Conservation (phyloP, 92 coral and sea anemone species). For the Zoanthus gigantus region DNA sequence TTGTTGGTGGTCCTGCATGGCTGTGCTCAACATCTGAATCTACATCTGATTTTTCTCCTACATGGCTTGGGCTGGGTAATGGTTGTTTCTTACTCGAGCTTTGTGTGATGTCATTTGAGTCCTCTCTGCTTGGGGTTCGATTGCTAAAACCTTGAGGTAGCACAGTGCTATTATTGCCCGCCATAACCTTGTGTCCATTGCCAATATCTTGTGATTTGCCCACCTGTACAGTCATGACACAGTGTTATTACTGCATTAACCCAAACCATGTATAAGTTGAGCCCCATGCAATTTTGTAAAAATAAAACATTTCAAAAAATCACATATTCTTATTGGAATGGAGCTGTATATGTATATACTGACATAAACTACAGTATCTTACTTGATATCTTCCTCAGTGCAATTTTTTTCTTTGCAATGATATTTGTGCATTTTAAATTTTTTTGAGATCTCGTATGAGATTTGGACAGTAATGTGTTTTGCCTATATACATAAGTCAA, state of each 20-base stretch:
- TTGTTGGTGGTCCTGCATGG: conserved; percentile 54
- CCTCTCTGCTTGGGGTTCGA: conserved; percentile 67
- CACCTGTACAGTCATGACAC: conserved; percentile 35
- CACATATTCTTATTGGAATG: too few species aligned
- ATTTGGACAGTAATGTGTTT: too few species aligned
- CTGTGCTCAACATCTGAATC: conserved; percentile 90
- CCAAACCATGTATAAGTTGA: background rate
- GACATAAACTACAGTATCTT: too few species aligned
- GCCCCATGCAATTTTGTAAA: too few species aligned
- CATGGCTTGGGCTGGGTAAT: conserved; percentile 78
- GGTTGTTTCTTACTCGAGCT: conserved; percentile 46
- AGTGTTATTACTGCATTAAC: background rate
- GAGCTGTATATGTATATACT: too few species aligned
- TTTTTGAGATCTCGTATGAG: too few species aligned
- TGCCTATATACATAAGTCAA: too few species aligned
- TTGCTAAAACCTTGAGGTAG: conserved; percentile 78
- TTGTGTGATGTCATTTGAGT: conserved; percentile 71
- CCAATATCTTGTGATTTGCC: conserved; percentile 71
- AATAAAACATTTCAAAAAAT: too few species aligned
- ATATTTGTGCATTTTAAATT: too few species aligned
- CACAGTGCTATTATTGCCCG: conserved; percentile 56
- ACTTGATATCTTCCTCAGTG: too few species aligned
- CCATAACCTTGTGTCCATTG: conserved; percentile 64
- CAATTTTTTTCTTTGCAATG: too few species aligned
- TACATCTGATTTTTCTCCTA: conserved; percentile 80